phyloP scores from a whole-genome alignment of 2,888 invertebrate genomes.

The Anoplius nigerrimus region DNA sequence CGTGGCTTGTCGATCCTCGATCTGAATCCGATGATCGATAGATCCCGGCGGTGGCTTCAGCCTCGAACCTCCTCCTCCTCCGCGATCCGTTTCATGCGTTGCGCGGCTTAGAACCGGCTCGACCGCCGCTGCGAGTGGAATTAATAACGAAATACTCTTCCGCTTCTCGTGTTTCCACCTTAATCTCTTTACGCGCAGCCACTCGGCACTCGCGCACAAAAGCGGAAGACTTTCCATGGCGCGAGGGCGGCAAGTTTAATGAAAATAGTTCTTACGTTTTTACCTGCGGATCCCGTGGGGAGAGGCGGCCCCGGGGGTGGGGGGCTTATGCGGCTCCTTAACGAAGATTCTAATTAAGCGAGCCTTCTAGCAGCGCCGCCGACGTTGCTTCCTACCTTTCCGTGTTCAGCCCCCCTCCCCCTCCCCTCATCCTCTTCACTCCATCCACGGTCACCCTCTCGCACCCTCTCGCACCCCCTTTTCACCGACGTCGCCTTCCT shows the following conservation, averaged over 20 bases:
- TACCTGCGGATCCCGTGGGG: slow-evolving; percentile 57
- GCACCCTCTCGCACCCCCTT: background rate
- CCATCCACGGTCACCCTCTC: background rate
- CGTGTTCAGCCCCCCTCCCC: background rate
- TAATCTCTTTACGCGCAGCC: slow-evolving; percentile 54
- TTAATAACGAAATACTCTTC: slow-evolving; percentile 49
- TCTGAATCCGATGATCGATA: background rate
- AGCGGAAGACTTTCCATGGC: slow-evolving; percentile 58
- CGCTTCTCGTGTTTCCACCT: slow-evolving; percentile 18
- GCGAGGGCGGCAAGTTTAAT: slow-evolving; percentile 63
- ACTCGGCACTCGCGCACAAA: slow-evolving; percentile 50
- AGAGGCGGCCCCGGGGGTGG: slow-evolving; percentile 1
- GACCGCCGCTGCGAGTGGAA: slow-evolving; percentile 33
- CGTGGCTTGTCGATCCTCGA: too few relatives aligned
- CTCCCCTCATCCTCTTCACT: too few relatives aligned
- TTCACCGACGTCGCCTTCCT: background rate
- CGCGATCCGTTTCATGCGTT: background rate
- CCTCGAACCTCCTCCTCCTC: background rate
- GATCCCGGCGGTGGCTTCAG: background rate
- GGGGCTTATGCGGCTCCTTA: slow-evolving; percentile 53
- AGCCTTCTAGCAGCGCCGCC: slow-evolving; percentile 25
- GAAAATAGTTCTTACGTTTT: slow-evolving; percentile 71
- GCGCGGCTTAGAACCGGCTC: too few relatives aligned
- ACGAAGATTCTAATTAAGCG: slow-evolving; percentile 68
- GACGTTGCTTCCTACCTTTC: background rate